Evolutionary conservation across 2,797 vertebrate species (phyloP).

Genomic region (Tympanoctomys barrerae): DNA sequence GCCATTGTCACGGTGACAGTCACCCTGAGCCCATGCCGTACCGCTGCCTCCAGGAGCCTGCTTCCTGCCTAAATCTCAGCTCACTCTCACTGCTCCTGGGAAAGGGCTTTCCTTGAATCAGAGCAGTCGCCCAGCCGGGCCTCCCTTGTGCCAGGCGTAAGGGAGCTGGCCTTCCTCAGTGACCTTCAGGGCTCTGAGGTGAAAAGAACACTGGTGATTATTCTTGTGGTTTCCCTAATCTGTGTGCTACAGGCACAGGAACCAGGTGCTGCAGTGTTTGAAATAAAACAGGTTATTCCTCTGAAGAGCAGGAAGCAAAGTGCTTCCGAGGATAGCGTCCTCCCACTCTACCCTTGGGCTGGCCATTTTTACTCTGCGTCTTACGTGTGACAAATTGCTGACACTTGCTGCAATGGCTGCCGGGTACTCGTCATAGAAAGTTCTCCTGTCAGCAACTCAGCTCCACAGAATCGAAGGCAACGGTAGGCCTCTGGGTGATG

Average conservation of each 20-base stretch:
- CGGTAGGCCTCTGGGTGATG: not conserved
- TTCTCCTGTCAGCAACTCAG: not conserved
- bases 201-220: not conserved
- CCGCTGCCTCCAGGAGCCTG: not conserved
- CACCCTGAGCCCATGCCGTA: not conserved
- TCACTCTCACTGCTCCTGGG: not conserved
- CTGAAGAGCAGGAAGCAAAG: not conserved
- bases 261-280: conserved; percentile 48
- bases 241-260: conserved; percentile 51
- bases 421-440: not conserved
- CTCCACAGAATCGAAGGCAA: not conserved
- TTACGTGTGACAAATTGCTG: not conserved
- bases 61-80: conserved; percentile 41
- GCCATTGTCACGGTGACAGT: not conserved
- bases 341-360: fast-evolving
- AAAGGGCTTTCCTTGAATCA: not conserved
- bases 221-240: conserved; percentile 69
- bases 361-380: not conserved
- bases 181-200: conserved; percentile 13
- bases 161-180: not conserved
- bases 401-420: not conserved
- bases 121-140: not conserved
- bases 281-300: conserved; percentile 61
- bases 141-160: not conserved
- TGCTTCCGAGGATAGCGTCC: not conserved